A percentile compares a stretch with the other conserved stretches of the same genome.
Evolutionary conservation across 2,797 vertebrate species (phyloP).

Genomic region (Alauda arvensis): DNA sequence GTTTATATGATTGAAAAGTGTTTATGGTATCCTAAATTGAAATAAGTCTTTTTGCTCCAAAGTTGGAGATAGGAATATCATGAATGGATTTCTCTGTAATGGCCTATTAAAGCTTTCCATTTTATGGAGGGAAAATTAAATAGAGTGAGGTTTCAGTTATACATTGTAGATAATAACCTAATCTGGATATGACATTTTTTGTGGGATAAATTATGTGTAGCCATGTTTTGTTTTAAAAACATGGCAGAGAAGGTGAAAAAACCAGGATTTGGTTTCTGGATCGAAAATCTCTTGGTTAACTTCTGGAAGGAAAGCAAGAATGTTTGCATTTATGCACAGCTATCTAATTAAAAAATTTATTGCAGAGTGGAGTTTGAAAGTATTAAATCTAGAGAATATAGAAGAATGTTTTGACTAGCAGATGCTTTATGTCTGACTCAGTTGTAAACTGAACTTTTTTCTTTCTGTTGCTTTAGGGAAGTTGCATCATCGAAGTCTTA

Average conservation of each 20-base stretch:
- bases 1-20: background rate
- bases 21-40: background rate
- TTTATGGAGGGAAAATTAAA: background rate
- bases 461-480: background rate
- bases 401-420: background rate
- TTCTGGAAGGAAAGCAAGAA: background rate
- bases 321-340: background rate
- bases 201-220: background rate
- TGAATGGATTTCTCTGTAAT: background rate
- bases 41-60: background rate
- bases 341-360: background rate
- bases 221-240: background rate
- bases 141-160: background rate
- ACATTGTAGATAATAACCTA: background rate
- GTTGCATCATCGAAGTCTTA: background rate
- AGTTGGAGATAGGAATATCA: background rate
- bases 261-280: background rate
- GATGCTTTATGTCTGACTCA: background rate
- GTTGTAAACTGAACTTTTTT: background rate
- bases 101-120: background rate
- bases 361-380: background rate
- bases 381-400: background rate
- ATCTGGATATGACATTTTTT: background rate
- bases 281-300: background rate
- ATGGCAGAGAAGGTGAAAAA: background rate